phyloP scores from a whole-genome alignment of 2,888 invertebrate genomes.

The Antheraea yamamai region DNA sequence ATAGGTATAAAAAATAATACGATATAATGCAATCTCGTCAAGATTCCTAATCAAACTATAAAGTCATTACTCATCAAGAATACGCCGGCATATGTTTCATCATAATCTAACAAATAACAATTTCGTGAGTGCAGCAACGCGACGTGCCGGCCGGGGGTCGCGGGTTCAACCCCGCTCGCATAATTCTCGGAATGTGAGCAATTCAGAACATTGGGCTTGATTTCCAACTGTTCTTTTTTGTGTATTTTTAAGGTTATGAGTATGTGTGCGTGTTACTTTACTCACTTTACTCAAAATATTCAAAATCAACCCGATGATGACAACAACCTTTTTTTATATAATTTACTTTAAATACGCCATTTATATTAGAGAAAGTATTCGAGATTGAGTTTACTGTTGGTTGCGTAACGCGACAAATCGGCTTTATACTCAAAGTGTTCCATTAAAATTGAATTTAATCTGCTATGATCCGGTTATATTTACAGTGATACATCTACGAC shows the following conservation, averaged over 20 bases:
- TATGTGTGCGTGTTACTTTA: neutral
- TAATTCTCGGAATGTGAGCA: slow-evolving; percentile 47
- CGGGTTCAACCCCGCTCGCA: slow-evolving; percentile 51
- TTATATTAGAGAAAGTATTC: neutral
- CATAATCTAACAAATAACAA: slow-evolving; percentile 49
- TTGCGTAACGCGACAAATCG: too few species aligned
- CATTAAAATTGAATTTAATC: too few species aligned
- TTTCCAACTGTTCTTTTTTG: neutral
- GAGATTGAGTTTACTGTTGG: too few species aligned
- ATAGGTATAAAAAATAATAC: neutral
- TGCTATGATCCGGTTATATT: too few species aligned
- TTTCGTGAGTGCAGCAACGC: slow-evolving; percentile 54
- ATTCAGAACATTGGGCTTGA: slow-evolving; percentile 34
- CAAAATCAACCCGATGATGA: neutral
- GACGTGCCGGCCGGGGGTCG: slow-evolving; percentile 51
- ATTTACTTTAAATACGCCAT: neutral
- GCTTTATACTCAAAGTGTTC: too few species aligned
- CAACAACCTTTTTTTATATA: neutral
- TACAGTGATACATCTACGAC: too few species aligned
- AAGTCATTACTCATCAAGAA: slow-evolving; percentile 43
- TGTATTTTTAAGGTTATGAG: neutral
- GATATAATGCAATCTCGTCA: neutral
- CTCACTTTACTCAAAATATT: neutral
- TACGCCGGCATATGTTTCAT: slow-evolving; percentile 42
- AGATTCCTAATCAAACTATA: slow-evolving; percentile 20